Evolutionary conservation across 30 jellyfish, hydroid and myxozoan genomes (phyloP).

Genomic region (Pseudorhiza aurosa): DNA sequence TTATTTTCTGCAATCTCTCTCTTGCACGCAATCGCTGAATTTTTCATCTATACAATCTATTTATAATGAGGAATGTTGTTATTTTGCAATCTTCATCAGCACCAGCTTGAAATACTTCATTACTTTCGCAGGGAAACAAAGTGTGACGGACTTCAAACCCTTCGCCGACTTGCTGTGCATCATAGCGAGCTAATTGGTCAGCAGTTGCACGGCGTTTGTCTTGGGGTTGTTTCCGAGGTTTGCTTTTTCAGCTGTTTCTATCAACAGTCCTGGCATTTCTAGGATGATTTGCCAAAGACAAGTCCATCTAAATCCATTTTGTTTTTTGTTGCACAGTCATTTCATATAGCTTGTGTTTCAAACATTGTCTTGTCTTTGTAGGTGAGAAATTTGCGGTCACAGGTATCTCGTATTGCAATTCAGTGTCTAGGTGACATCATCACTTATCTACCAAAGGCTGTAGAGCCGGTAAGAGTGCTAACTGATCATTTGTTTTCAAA

Average conservation of each 20-base stretch:
- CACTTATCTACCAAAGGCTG: constrained; percentile 57
- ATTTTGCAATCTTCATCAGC: too few relatives aligned
- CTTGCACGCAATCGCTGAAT: too few relatives aligned
- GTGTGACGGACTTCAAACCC: constrained; percentile 79
- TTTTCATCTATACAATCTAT: too few relatives aligned
- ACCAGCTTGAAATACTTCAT: too few relatives aligned
- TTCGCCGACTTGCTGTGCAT: constrained; percentile 76
- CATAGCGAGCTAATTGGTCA: constrained; percentile 75
- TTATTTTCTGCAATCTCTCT: neutral
- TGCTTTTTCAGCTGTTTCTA: too few relatives aligned
- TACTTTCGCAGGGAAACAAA: constrained; percentile 80
- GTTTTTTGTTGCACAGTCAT: too few relatives aligned
- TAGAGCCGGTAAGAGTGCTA: constrained; percentile 85
- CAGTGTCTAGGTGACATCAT: constrained; percentile 72
- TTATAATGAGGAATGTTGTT: too few relatives aligned
- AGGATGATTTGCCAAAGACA: too few relatives aligned
- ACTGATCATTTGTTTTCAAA: too few relatives aligned
- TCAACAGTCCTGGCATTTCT: too few relatives aligned
- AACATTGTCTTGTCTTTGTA: constrained; percentile 17
- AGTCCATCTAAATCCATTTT: too few relatives aligned
- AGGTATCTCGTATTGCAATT: constrained; percentile 86
- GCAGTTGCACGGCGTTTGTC: constrained; percentile 77
- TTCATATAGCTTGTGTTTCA: too few relatives aligned
- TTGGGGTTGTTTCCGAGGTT: constrained; percentile 84
- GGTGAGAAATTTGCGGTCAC: constrained; percentile 97